Conservation (phyloP, 2,888 invertebrate genomes). For the Thelaira solivaga region DNA sequence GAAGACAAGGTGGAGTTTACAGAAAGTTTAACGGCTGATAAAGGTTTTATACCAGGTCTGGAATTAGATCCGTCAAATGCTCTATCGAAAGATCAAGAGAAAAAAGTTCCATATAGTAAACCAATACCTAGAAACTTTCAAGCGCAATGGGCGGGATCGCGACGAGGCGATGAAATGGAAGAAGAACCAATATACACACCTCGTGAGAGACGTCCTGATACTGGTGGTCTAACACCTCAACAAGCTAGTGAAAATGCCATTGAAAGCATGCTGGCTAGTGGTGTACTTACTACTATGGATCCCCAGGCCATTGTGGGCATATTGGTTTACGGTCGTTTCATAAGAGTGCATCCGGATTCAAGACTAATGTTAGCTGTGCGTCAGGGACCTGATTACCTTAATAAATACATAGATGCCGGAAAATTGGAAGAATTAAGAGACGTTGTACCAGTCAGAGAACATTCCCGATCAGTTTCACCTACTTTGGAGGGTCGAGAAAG, state of each 20-base stretch:
- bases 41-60: slow-evolving; percentile 87
- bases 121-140: slow-evolving; percentile 98
- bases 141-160: slow-evolving; percentile 95
- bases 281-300: slow-evolving; percentile 86
- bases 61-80: slow-evolving; percentile 85
- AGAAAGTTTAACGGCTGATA: slow-evolving; percentile 80
- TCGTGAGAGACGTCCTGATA: slow-evolving; percentile 79
- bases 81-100: slow-evolving; percentile 84
- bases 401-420: slow-evolving; percentile 87
- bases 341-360: slow-evolving; percentile 87
- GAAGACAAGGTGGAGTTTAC: slow-evolving; percentile 92
- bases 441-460: slow-evolving; percentile 84
- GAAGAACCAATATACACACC: slow-evolving; percentile 75
- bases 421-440: slow-evolving; percentile 89
- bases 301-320: slow-evolving; percentile 90
- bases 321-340: slow-evolving; percentile 88
- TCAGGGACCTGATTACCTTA: slow-evolving; percentile 86
- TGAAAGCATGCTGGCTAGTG: slow-evolving; percentile 80
- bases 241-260: slow-evolving; percentile 86
- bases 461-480: slow-evolving; percentile 71
- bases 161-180: slow-evolving; percentile 78
- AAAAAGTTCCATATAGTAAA: slow-evolving; percentile 95
- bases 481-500: slow-evolving; percentile 69
- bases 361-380: slow-evolving; percentile 86
- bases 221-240: slow-evolving; percentile 78